phyloP scores from a whole-genome alignment of 2,888 invertebrate genomes.

The Lottia scabra region DNA sequence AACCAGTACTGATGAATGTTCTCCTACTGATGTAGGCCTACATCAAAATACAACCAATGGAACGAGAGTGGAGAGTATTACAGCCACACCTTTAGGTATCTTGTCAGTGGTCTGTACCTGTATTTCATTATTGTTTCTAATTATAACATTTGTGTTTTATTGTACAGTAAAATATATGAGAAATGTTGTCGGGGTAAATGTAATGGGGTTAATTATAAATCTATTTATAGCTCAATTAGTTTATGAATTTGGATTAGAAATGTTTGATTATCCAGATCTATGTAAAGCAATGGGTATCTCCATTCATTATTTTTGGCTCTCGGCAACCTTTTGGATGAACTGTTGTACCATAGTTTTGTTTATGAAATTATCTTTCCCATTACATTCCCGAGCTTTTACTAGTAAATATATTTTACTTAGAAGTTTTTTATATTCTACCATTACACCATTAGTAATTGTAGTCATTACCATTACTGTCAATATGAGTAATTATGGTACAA shows the following conservation, averaged over 20 bases:
- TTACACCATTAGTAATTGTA: neutral
- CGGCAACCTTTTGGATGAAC: neutral
- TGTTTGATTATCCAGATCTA: neutral
- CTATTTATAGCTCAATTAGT: neutral
- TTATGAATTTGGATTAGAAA: neutral
- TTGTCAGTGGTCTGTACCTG: neutral
- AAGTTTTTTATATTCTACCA: neutral
- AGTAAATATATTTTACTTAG: neutral
- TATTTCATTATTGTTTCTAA: neutral
- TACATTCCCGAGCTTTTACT: neutral
- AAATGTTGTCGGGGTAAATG: neutral
- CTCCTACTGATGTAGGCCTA: neutral
- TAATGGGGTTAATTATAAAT: neutral
- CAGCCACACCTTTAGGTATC: neutral
- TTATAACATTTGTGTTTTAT: neutral
- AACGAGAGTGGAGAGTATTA: neutral
- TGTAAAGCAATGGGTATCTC: neutral
- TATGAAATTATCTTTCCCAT: neutral
- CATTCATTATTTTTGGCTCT: neutral
- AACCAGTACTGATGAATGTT: neutral
- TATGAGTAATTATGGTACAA: neutral
- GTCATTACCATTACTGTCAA: neutral
- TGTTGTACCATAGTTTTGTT: neutral
- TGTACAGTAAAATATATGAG: neutral
- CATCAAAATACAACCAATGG: too few species aligned